Evolutionary conservation across 2,888 invertebrate genomes (phyloP), one percentile per base, ranked within the genome.

Genomic region (Dryobota labecula): DNA sequence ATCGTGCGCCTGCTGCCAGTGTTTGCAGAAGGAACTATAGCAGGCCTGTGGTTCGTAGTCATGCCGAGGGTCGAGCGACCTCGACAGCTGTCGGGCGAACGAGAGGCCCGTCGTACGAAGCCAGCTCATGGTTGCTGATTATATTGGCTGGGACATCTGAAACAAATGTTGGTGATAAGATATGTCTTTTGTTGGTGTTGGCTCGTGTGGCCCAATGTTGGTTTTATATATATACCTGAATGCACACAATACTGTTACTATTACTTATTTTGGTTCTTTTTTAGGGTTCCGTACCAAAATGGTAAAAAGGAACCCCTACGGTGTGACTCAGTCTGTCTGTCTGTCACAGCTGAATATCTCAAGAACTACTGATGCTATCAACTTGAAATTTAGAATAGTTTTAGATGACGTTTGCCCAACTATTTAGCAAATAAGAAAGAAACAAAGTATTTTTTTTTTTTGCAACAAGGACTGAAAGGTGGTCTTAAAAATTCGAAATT

Each of bases 1-100:
- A 83, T 98, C 98, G 87, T 97, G 95, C 2, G 98, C 98, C 92
- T 99, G 99, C 89, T 98, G 98, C 99, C 99, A 99, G 92, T 99
- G 99, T 91, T 98, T 98, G 91, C 98, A 98, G 94, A 99, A 99
- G 88, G 99, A 99, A 92, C 98, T 98, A 90, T 98, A 98, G 93
- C 99, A 99, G 11, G 99, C 99, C 67, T 98, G 97, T 0, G 98
- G 98, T 94, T 98, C 98, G 87, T 97, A 97, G 90, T 97, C 97
- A 13, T 97, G 97, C 7, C 97, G 97, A 15, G 97, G 97, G 86
- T 97, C 97, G 57, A 97, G 95, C 3, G 96, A 91, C 53, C 97
- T 96, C 64, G 97, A 96, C 71, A 96, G 92, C 87, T 97, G 97
- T 86, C 97, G 94, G 70, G 96, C 96, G 82, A 97, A 95, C 82